Conservation (phyloP, 2,797 vertebrate genomes). For the Microchirus variegatus region DNA sequence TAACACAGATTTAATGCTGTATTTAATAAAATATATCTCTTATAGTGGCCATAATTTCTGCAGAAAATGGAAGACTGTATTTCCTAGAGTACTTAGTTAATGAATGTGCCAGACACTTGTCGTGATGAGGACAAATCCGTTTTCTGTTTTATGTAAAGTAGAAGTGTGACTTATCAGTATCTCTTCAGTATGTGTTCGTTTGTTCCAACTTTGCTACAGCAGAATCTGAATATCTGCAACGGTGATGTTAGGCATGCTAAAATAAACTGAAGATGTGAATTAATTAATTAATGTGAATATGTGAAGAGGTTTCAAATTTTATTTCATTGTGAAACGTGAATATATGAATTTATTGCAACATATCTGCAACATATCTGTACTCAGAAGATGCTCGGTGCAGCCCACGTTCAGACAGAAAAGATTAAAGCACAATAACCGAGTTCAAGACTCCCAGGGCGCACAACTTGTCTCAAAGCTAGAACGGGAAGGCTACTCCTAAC, state of each 20-base stretch:
- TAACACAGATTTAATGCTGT: constrained; percentile 1
- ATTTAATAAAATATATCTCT: constrained; percentile 1
- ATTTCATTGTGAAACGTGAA: too few relatives aligned
- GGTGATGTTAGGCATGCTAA: neutral
- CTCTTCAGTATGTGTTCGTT: neutral
- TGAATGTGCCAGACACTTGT: neutral
- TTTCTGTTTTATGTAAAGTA: neutral
- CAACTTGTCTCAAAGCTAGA: too few relatives aligned
- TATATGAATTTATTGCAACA: too few relatives aligned
- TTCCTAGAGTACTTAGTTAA: constrained; percentile 5
- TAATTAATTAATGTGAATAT: too few relatives aligned
- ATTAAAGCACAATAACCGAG: too few relatives aligned
- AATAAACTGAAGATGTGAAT: neutral
- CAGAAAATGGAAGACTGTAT: neutral
- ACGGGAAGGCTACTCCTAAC: too few relatives aligned
- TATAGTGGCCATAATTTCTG: neutral
- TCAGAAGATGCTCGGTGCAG: too few relatives aligned
- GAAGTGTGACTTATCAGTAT: neutral
- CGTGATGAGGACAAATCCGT: neutral
- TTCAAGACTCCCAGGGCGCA: too few relatives aligned
- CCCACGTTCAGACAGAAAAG: too few relatives aligned
- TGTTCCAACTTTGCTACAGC: neutral
- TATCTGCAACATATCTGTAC: too few relatives aligned
- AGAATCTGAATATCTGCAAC: neutral
- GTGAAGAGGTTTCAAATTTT: too few relatives aligned